phyloP scores from a whole-genome alignment of 2,113 vertebrate species.

The Acrocephalus arundinaceus region DNA sequence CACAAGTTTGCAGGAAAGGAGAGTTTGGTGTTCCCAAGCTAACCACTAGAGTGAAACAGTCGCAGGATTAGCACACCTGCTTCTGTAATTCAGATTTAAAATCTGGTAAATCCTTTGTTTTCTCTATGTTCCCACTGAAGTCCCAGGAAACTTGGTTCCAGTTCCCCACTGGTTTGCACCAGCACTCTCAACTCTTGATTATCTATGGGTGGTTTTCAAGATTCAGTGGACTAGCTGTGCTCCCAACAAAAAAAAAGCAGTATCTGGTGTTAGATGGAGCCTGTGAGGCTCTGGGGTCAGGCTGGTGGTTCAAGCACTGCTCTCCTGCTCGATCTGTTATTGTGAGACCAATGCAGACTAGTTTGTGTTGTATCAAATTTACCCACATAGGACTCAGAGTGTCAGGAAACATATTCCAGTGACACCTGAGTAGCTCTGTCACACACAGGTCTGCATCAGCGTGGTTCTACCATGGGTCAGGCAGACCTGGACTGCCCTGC shows the following conservation, averaged over 20 bases:
- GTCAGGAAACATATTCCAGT: not conserved
- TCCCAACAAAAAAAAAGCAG: not conserved
- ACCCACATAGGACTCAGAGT: not conserved
- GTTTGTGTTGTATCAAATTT: not conserved
- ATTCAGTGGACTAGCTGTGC: not conserved
- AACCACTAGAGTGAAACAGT: not conserved
- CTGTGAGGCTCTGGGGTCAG: not conserved
- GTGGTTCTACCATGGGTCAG: accelerated
- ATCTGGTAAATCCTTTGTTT: not conserved
- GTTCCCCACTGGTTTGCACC: not conserved
- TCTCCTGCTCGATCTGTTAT: not conserved
- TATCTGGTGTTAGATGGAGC: not conserved
- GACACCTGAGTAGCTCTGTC: not conserved
- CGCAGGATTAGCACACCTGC: not conserved
- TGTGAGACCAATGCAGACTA: not conserved
- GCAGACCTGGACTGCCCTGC: not conserved
- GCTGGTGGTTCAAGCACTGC: not conserved
- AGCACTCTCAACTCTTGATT: not conserved
- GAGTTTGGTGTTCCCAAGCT: not conserved
- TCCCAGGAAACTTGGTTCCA: not conserved
- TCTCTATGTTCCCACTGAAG: not conserved
- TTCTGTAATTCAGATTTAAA: not conserved
- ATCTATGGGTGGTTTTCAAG: not conserved
- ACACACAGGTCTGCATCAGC: not conserved
- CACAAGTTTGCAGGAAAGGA: not conserved